A percentile compares a stretch with the other conserved stretches of the same genome.
Evolutionary conservation across 1,140 invertebrate genomes (phyloP).

Genomic region (Drosophila kurseongensis): DNA sequence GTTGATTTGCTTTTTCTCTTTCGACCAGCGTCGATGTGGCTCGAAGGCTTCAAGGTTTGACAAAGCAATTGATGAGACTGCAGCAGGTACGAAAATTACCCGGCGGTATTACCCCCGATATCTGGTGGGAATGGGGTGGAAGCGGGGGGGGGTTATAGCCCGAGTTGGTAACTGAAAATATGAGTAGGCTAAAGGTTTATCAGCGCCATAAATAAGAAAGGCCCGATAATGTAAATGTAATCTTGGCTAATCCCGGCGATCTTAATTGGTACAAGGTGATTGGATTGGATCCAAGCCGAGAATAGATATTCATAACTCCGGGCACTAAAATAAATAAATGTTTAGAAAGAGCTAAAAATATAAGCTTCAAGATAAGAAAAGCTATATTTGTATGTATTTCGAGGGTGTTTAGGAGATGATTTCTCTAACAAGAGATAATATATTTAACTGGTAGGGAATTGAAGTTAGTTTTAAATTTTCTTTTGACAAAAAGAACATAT

Average conservation of each 20-base stretch:
- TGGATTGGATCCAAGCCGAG: not conserved
- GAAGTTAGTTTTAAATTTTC: too few species aligned
- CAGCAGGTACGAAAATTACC: slow-evolving; percentile 21
- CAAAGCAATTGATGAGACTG: slow-evolving; percentile 76
- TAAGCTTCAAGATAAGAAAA: not conserved
- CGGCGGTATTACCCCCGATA: slow-evolving; percentile 4
- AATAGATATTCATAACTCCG: not conserved
- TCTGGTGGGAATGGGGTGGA: not conserved
- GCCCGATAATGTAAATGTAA: slow-evolving; percentile 47
- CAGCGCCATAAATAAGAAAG: slow-evolving; percentile 40
- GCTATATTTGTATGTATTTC: too few species aligned
- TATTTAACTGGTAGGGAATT: too few species aligned
- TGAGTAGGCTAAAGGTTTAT: slow-evolving; percentile 56
- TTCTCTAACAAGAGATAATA: too few species aligned
- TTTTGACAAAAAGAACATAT: too few species aligned
- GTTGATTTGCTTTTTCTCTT: slow-evolving; percentile 55
- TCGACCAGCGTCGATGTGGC: slow-evolving; percentile 24
- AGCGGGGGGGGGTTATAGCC: not conserved
- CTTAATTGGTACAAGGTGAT: slow-evolving; percentile 42
- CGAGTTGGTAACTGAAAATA: slow-evolving; percentile 28
- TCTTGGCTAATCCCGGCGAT: slow-evolving; percentile 41
- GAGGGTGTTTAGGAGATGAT: not conserved
- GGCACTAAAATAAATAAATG: slow-evolving; percentile 13
- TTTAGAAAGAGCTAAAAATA: not conserved
- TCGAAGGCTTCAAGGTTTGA: slow-evolving; percentile 66